These are phyloP conservation scores for Didymodactylos carnosus DNA, from an alignment of 2,888 invertebrate genomes.

Conservation along the genomic window DNA sequence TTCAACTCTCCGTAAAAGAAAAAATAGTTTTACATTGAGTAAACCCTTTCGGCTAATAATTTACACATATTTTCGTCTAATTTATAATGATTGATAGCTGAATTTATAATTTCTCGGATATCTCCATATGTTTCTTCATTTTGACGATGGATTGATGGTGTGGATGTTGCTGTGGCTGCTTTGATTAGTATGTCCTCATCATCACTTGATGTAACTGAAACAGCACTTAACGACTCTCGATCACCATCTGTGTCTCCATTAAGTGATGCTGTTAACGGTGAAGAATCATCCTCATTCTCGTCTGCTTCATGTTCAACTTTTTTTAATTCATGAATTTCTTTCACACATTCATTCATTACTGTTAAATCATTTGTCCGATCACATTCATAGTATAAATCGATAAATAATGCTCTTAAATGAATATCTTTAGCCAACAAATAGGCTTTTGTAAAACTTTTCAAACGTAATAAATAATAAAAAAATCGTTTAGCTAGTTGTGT, in stretches of 20 bases:
- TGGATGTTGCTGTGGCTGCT: no score
- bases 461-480: not conserved
- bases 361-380: not conserved
- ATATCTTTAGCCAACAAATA: not conserved
- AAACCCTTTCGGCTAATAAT: not conserved
- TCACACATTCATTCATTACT: not conserved
- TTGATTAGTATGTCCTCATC: not conserved
- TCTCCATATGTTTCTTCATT: not conserved
- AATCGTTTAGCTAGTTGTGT: not conserved
- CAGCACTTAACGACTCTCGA: not conserved
- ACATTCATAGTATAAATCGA: not conserved
- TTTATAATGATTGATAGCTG: not conserved
- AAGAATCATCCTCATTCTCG: not conserved
- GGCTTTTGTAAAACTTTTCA: not conserved
- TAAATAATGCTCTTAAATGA: not conserved
- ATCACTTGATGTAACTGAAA: not conserved
- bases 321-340: not conserved
- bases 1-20: not conserved
- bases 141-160: not conserved
- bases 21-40: not conserved
- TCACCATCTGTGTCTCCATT: not conserved
- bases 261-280: no score
- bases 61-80: not conserved
- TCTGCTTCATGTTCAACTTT: no score
- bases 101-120: not conserved